Percentiles rank a stretch among this genome's conserved stretches.
Conservation (phyloP, 2,888 invertebrate genomes). For the Hirtodrosophila confusa region DNA sequence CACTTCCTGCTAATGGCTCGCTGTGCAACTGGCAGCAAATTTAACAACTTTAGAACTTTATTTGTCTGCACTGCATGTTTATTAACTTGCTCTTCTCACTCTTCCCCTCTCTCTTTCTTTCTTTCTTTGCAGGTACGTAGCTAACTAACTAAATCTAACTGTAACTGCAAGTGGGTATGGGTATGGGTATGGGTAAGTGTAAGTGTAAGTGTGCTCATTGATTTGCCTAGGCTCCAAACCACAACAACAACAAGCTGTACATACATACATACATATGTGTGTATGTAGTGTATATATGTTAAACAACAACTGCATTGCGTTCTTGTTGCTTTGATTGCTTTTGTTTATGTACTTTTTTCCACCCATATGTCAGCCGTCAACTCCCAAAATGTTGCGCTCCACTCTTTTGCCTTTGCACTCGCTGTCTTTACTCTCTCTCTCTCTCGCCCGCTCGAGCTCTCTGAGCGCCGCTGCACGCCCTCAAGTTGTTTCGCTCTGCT, state of each 20-base stretch:
- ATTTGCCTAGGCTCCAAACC: slow-evolving; percentile 56
- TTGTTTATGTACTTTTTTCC: slow-evolving; percentile 59
- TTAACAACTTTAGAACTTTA: slow-evolving; percentile 61
- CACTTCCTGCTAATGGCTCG: slow-evolving; percentile 49
- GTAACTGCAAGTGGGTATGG: slow-evolving; percentile 42
- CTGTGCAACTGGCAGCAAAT: slow-evolving; percentile 36
- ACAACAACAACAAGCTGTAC: slow-evolving; percentile 15
- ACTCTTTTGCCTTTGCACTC: slow-evolving; percentile 22
- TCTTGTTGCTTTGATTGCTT: slow-evolving; percentile 54
- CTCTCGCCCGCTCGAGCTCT: slow-evolving; percentile 6
- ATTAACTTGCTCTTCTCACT: slow-evolving; percentile 27
- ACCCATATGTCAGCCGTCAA: slow-evolving; percentile 53
- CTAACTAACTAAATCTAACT: slow-evolving; percentile 36
- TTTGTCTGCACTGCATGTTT: slow-evolving; percentile 50
- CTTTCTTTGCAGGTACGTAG: slow-evolving; percentile 45
- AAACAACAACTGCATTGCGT: slow-evolving; percentile 47
- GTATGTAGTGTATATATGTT: slow-evolving; percentile 9
- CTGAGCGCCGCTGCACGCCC: slow-evolving; percentile 40
- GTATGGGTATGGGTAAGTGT: slow-evolving; percentile 48
- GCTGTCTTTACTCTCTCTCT: slow-evolving; percentile 2
- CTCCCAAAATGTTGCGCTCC: slow-evolving; percentile 50
- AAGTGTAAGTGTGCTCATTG: slow-evolving; percentile 70
- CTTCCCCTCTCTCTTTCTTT: slow-evolving; percentile 8
- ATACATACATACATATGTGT: too few species aligned
- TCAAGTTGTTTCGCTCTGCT: slow-evolving; percentile 51